A percentile compares a stretch with the other conserved stretches of the same genome.
phyloP scores from a whole-genome alignment of 2,888 invertebrate genomes.

The Microplitis deprimator region DNA sequence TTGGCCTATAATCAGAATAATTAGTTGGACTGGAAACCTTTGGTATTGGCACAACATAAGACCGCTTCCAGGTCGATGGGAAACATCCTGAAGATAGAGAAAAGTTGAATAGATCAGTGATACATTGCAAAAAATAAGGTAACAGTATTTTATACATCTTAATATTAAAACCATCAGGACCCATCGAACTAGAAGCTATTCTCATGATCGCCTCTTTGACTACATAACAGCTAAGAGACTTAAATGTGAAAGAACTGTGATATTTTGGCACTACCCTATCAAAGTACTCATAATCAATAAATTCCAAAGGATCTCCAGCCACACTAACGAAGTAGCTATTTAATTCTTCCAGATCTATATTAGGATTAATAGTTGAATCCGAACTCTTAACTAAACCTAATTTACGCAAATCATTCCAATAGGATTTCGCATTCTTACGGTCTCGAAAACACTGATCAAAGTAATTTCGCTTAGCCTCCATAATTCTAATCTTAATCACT shows the following conservation, averaged over 20 bases:
- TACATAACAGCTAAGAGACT: no score
- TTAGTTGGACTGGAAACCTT: background rate
- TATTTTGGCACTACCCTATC: background rate
- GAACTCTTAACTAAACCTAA: background rate
- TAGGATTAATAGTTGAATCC: background rate
- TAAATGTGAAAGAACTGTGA: no score
- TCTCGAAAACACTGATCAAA: background rate
- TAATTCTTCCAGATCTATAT: background rate
- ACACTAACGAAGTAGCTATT: background rate
- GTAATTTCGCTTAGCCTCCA: background rate
- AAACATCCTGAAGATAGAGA: background rate
- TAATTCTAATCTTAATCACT: background rate
- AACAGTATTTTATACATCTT: no score
- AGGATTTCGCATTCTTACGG: slow-evolving; percentile 26
- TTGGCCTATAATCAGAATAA: background rate
- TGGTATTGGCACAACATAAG: background rate
- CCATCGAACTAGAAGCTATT: no score
- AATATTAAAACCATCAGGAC: no score
- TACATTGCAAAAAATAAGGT: no score
- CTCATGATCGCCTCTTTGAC: no score
- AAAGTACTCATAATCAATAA: background rate
- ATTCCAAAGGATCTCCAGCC: background rate
- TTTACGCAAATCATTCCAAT: slow-evolving; percentile 28
- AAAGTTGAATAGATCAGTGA: background rate
- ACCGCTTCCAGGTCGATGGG: background rate